phyloP scores from a whole-genome alignment of 2,113 vertebrate genomes.

The Epinephelus lanceolatus region DNA sequence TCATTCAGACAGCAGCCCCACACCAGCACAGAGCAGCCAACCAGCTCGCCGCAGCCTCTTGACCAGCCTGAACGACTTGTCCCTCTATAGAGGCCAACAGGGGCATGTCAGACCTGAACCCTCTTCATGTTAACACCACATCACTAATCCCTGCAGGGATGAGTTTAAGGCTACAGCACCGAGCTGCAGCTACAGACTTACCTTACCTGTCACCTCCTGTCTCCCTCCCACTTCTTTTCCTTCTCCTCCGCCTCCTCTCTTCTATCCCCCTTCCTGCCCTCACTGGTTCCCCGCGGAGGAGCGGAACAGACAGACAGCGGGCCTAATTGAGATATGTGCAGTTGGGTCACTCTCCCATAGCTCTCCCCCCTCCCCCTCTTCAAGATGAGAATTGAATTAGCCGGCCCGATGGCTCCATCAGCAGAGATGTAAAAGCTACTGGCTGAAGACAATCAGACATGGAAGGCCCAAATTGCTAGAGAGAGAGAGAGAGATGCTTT shows the following conservation, averaged over 20 bases:
- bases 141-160: constrained; percentile 57
- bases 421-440: constrained; percentile 73
- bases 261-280: constrained; percentile 17
- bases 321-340: constrained; percentile 80
- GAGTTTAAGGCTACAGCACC: constrained; percentile 37
- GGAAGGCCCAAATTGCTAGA: constrained; percentile 55
- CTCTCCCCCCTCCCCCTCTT: constrained; percentile 1
- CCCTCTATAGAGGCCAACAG: constrained; percentile 50
- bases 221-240: constrained; percentile 32
- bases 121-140: constrained; percentile 60
- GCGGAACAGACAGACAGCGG: constrained; percentile 65
- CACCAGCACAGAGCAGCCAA: constrained; percentile 45
- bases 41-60: constrained; percentile 23
- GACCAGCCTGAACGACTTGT: constrained; percentile 36
- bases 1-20: constrained; percentile 45
- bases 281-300: constrained; percentile 45
- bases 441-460: constrained; percentile 73
- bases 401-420: constrained; percentile 74
- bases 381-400: constrained; percentile 80
- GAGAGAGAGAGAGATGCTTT: constrained; percentile 34
- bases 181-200: constrained; percentile 34
- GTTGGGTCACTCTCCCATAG: constrained; percentile 64
- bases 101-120: constrained; percentile 48
- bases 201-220: constrained; percentile 49
- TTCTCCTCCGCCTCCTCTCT: constrained; percentile 6